Evolutionary conservation across 2,888 invertebrate species (phyloP).

Genomic region (Spisula subtruncata): DNA sequence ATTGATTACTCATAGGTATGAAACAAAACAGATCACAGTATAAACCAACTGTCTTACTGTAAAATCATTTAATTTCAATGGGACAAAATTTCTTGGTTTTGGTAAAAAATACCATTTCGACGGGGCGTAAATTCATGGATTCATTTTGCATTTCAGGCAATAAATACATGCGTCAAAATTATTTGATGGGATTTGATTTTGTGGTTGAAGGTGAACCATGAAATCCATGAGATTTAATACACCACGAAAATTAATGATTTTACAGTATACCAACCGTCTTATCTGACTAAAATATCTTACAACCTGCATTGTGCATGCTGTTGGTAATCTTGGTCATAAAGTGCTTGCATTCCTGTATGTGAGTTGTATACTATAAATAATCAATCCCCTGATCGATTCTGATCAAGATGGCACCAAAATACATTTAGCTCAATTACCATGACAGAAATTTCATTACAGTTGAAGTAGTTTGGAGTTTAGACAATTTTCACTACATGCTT

Average conservation of each 20-base stretch:
- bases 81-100: too few relatives aligned
- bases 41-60: too few relatives aligned
- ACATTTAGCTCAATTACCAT: neutral
- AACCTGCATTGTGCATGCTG: constrained; percentile 2
- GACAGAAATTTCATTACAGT: neutral
- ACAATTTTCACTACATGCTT: neutral
- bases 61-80: too few relatives aligned
- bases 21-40: constrained; percentile 21
- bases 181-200: too few relatives aligned
- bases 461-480: neutral
- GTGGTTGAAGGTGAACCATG: too few relatives aligned
- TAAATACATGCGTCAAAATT: too few relatives aligned
- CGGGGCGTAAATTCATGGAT: too few relatives aligned
- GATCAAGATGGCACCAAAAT: neutral
- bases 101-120: too few relatives aligned
- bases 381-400: neutral
- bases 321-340: constrained; percentile 22
- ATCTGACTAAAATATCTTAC: neutral
- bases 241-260: too few relatives aligned
- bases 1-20: neutral
- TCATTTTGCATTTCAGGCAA: too few relatives aligned
- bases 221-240: too few relatives aligned
- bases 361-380: constrained; percentile 1
- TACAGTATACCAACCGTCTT: constrained; percentile 1
- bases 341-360: constrained; percentile 3